Evolutionary conservation across 2,113 vertebrate genomes (phyloP), one percentile per base, ranked within the genome.

Genomic region (Aplodontia rufa): DNA sequence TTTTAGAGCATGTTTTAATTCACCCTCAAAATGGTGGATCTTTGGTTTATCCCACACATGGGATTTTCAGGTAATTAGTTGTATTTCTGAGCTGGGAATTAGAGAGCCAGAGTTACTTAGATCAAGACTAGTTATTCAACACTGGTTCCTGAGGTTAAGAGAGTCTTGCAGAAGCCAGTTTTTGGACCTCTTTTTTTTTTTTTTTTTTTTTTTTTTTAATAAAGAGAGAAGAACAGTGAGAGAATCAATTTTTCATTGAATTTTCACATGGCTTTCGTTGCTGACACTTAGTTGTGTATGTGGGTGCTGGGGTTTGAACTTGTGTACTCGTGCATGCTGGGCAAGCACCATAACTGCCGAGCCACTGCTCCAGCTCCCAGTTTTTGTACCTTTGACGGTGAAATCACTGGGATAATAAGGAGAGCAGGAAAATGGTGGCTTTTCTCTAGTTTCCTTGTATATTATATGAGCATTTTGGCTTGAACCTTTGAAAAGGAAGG

Each of bases 31-130:
- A 49, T 87, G 26, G 13, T 49, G 26, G 72, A 20, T 87, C 35
- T 69, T 88, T 82, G 14, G 20, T 81, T 95, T 94, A 74, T 12
- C 6, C 45, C 40, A n/a, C 45, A 42, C 82, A 8, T 10, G 5
- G 7, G 93, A 37, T 93, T 94, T 96, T 91, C 28, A 93, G 35
- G 75, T 76, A 81, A 11, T 35, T 68, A 66, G 16, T 60, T 32
- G 10, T 90, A 35, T 83, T 55, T 32, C 79, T 37, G n/a, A 72
- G 12, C 24, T 95, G 22, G 13, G 35, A 92, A 75, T 71, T 80
- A 7, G 42, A 95, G 78, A 83, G 35, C 30, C 45, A 79, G 32
- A 71, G 8, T 81, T 16, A 62, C 3, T 87, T 26, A 82, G 51
- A 87, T 62, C 4, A 81, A 92, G 58, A 95, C 30, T n/a, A n/a